Evolutionary conservation across 2,797 vertebrate species (phyloP), one percentile per base, ranked within the genome.

Genomic region (Neomorphus geoffroyi): DNA sequence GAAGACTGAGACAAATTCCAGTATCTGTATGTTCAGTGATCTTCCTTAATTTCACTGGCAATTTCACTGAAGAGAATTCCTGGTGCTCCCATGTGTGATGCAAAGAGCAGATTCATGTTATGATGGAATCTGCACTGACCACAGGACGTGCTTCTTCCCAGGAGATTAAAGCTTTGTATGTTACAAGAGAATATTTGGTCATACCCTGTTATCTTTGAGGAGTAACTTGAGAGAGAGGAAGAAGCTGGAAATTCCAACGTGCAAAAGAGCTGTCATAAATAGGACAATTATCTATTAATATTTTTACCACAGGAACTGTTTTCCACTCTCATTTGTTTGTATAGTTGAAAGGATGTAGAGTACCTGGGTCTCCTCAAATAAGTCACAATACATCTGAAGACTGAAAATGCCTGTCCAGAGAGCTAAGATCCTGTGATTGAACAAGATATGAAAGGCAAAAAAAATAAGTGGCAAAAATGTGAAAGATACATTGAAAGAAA

Each of bases 131-230:
- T 66, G 30, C 30, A 14, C 37, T 51, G 23, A 30, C n/a, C 58
- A 67, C 19, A 57, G 35, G 35, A 23, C 4, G 0, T 9, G 4
- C 19, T 46, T 46, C 54, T 84, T 66, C 3, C 0, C 37, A 41
- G 17, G 41, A 46, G n/a, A 56, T 24, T 39, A 60, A 74, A 61
- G 30, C 51, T 80, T 75, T 65, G 17, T 9, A 50, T 22, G 15
- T 28, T 65, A 56, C 16, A 45, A 41, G 30, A 28, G 22, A 70
- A 56, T 13, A 66, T 16, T 11, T 33, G 18, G 23, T 39, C 30
- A 51, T n/a, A 66, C 6, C 8, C 23, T 45, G 5, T 46, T n/a
- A 30, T 15, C 46, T 65, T 35, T 79, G 22, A 79, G 28, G 28
- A 60, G 13, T 33, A 79, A 64, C 35, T 30, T 54, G 16, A 73